Evolutionary conservation across 2,888 invertebrate genomes (phyloP), one percentile per base, ranked within the genome.

Genomic region (Cactoblastis cactorum): DNA sequence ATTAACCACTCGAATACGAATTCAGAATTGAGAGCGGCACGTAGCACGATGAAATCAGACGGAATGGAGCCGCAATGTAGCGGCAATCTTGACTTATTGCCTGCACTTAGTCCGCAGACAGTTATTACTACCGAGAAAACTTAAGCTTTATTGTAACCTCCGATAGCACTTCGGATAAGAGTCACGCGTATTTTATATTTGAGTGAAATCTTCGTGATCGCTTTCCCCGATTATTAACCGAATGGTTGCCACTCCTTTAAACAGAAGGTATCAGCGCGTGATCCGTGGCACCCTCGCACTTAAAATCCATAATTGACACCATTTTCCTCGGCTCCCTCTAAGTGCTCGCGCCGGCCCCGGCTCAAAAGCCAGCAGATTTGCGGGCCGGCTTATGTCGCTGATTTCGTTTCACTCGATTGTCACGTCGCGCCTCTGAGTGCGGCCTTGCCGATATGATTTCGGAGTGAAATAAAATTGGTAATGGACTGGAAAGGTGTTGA

Each of bases 281-380:
- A 49, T 39, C 52, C 51, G 54, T 54, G 41, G 61, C 55, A 65
- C 71, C 69, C 70, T 65, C 73, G 75, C 87, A 84, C 87, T 87
- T 83, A 86, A 74, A 82, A 67, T 66, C 80, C 82, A 82, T 89
- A 89, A 89, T 89, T 89, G 89, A 83, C 87, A 84, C 80, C 87
- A 82, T 87, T 88, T n/a, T 77, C 69, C 71, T 69, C 65, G 69
- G 70, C 74, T 61, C 80, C 77, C 82, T 80, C 80, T 82, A 85
- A 86, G 84, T 85, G 86, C 88, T 81, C 72, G 70, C 8, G 17
- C 37, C 9, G 37, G 66, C 61, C 67, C 67, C 65, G 63, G 66
- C 75, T 82, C 77, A 77, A 82, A 83, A 79, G 80, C 72, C 72
- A 66, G 68, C 69, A 83, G 84, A 85, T 85, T 85, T 84, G 82